phyloP scores from a whole-genome alignment of 2,888 invertebrate species.

The Macrophya annulata region DNA sequence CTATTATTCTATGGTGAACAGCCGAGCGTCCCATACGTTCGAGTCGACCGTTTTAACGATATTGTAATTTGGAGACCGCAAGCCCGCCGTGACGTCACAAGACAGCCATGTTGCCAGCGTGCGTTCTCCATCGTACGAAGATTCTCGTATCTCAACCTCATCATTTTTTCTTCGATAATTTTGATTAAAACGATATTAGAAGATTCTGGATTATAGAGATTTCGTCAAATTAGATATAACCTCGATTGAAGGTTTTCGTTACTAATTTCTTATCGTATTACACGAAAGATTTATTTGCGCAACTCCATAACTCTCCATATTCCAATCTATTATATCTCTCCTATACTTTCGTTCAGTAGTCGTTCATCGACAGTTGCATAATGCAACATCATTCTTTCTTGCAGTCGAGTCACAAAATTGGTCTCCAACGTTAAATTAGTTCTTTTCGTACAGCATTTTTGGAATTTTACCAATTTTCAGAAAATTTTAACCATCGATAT shows the following conservation, averaged over 20 bases:
- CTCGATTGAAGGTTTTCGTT: constrained; percentile 67
- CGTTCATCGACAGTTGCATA: too few species aligned
- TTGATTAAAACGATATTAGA: constrained; percentile 69
- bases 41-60: constrained; percentile 72
- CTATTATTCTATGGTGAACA: constrained; percentile 67
- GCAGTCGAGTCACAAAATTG: too few species aligned
- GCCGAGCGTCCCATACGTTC: constrained; percentile 62
- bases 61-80: constrained; percentile 75
- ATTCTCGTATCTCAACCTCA: constrained; percentile 10
- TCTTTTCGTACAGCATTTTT: too few species aligned
- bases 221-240: constrained; percentile 65
- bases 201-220: constrained; percentile 70
- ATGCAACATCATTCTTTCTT: background rate
- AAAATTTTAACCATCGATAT: too few species aligned
- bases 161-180: constrained; percentile 59
- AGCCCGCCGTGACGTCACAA: constrained; percentile 40
- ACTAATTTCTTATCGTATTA: constrained; percentile 61
- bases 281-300: background rate
- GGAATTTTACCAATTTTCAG: too few species aligned
- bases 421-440: too few species aligned
- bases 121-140: constrained; percentile 28
- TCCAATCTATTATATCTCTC: background rate
- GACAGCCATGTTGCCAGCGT: constrained; percentile 71
- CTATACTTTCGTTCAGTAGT: too few species aligned
- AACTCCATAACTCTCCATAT: background rate